phyloP scores from a whole-genome alignment of 2,113 vertebrate genomes.

The Capreolus pygargus region DNA sequence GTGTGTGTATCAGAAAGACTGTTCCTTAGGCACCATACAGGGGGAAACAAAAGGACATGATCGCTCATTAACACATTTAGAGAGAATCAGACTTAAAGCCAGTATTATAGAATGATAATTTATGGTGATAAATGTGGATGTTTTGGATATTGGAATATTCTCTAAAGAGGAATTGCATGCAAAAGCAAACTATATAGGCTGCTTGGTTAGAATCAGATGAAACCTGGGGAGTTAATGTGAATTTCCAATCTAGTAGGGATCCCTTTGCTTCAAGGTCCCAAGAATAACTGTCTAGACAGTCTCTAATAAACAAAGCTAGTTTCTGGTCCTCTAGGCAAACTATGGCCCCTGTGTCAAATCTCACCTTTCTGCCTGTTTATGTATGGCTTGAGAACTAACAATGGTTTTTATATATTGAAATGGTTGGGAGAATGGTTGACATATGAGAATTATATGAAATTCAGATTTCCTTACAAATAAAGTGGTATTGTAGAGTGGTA shows the following conservation, averaged over 20 bases:
- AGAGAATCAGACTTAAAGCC: background rate
- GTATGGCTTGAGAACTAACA: background rate
- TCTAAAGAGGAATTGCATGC: background rate
- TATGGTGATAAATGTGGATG: background rate
- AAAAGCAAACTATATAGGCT: background rate
- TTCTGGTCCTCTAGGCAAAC: background rate
- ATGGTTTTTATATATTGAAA: background rate
- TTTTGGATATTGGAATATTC: background rate
- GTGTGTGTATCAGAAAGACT: background rate
- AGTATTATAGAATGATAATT: background rate
- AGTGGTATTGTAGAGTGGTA: background rate
- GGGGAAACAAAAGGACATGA: background rate
- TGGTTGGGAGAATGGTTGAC: background rate
- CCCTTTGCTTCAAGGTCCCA: background rate
- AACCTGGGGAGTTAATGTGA: background rate
- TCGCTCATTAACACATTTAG: background rate
- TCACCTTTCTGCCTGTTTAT: background rate
- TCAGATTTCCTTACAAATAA: background rate
- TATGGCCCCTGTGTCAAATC: background rate
- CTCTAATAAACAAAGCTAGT: background rate
- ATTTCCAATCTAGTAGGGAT: background rate
- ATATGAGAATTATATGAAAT: background rate
- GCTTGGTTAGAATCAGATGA: background rate
- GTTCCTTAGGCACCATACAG: background rate
- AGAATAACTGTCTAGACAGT: background rate